Evolutionary conservation across 2,797 vertebrate species (phyloP), one percentile per base, ranked within the genome.

Genomic region (Danio kyathit): DNA sequence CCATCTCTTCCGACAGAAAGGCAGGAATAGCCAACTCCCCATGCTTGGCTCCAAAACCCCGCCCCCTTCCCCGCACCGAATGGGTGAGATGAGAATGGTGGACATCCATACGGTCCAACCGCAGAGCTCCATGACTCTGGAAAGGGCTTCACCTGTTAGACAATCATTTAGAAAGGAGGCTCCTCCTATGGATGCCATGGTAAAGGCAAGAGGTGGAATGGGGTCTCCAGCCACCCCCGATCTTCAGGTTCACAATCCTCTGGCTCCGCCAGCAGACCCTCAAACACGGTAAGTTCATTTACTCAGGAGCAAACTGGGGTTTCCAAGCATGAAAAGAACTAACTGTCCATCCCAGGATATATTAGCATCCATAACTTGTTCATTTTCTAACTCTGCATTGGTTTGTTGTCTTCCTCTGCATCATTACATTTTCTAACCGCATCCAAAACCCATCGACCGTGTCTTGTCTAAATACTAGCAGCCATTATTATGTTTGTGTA

Each of bases 141-240:
- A 99, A 84, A 95, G 97, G 82, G 92, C 94, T 82, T 97, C 97
- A 0, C 96, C 97, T 5, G 93, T 96, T 80, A 96, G 97, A 69
- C 96, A 97, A 87, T 95, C 96, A 81, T 96, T 97, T 90, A 96
- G 96, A 83, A 99, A 98, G 91, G 98, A 99, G 48, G 86, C 88
- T 12, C 71, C 84, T 43, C 12, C 79, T 2, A 74, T 86, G 67
- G 95, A 96, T 5, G 14, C 85, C 5, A 88, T 89, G 41, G 79
- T 88, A 0, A 99, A 98, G 82, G 85, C 92, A 1, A 93, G 96
- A 44, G 92, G 89, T 16, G 64, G 88, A 70, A 87, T 95, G n/a
- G 93, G 92, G 14, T 91, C 95, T 11, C 88, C 94, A 0, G 89
- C 94, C 61, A 81, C 96, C 74, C 86, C 93, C 0, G 97, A 99